Evolutionary conservation across 2,797 vertebrate species (phyloP).

Genomic region (Ctenopoma multispine): DNA sequence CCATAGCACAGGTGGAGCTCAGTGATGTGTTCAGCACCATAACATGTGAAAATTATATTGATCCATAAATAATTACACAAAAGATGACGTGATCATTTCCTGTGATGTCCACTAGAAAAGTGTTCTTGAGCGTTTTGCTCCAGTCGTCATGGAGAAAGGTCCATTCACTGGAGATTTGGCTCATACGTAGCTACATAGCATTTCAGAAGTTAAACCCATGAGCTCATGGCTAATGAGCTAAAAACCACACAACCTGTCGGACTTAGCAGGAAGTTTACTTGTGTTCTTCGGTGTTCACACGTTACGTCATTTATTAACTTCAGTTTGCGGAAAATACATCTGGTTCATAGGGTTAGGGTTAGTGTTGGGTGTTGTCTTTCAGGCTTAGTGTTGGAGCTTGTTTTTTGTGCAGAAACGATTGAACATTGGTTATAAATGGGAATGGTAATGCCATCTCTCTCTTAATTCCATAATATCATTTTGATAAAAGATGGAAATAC

Average conservation of each 20-base stretch:
- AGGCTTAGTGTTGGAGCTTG: too few relatives aligned
- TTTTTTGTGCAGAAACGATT: too few relatives aligned
- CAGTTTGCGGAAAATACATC: neutral
- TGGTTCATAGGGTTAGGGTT: too few relatives aligned
- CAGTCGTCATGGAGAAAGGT: neutral
- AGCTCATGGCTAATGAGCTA: neutral
- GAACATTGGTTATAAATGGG: too few relatives aligned
- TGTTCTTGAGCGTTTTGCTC: neutral
- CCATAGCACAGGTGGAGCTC: neutral
- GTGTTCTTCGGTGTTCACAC: neutral
- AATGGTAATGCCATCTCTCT: too few relatives aligned
- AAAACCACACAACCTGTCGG: too few relatives aligned
- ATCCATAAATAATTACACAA: neutral
- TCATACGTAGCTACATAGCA: neutral
- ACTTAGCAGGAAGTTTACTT: neutral
- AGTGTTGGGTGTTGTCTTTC: neutral
- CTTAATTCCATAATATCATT: too few relatives aligned
- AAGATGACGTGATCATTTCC: neutral
- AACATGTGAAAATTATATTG: too few relatives aligned
- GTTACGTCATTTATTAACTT: too few relatives aligned
- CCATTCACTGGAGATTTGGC: neutral
- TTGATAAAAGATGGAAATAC: too few relatives aligned
- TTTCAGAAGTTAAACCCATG: neutral
- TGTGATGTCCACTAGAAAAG: neutral
- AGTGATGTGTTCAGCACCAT: accelerated